Conservation (phyloP, 1,140 invertebrate species). For the Wasmannia auropunctata region DNA sequence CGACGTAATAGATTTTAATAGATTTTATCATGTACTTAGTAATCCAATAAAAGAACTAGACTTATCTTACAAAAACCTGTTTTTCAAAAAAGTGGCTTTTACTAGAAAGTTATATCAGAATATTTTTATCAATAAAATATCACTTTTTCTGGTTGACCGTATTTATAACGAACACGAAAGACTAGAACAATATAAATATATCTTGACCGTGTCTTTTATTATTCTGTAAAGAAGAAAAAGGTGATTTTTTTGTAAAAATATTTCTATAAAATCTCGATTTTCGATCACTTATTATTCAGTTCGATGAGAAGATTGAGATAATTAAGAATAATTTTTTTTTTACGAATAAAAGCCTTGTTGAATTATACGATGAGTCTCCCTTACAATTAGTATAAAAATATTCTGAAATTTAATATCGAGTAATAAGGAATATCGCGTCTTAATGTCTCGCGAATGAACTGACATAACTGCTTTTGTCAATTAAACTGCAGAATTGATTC, state of each 20-base stretch:
- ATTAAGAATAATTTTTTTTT: not conserved
- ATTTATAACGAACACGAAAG: not conserved
- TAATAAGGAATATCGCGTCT: not conserved
- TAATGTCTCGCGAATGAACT: not conserved
- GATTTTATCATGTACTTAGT: not conserved
- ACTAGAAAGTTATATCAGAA: not conserved
- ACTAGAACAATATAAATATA: not conserved
- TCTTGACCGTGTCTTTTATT: not conserved
- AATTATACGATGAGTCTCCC: not conserved
- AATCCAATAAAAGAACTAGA: not conserved
- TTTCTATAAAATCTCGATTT: not conserved
- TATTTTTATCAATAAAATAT: not conserved
- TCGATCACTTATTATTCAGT: not conserved
- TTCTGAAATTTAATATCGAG: not conserved
- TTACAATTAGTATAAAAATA: not conserved
- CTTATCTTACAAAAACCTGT: not conserved
- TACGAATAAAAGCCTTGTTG: not conserved
- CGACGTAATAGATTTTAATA: conserved; percentile 51
- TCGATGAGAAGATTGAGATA: not conserved
- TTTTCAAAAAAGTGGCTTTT: not conserved
- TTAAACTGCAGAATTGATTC: conserved; percentile 15
- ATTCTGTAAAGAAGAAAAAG: not conserved
- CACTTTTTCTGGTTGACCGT: not conserved
- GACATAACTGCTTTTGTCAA: conserved; percentile 28
- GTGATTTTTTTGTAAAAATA: not conserved